Conservation (phyloP, 2,113 vertebrate species). For the Apus apus region DNA sequence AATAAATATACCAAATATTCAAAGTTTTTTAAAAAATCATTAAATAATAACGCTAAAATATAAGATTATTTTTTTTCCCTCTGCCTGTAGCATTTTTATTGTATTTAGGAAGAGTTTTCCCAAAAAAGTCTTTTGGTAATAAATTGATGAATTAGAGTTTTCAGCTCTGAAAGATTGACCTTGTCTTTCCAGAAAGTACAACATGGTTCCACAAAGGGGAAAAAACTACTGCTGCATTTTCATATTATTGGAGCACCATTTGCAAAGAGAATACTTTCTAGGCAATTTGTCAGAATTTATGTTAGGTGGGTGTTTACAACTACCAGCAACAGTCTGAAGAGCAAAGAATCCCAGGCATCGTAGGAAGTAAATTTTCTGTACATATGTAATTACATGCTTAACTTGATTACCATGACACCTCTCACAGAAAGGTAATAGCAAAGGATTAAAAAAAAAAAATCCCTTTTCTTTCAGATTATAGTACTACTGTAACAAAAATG, state of each 20-base stretch:
- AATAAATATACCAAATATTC: background rate
- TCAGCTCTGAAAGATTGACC: background rate
- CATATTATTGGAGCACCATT: background rate
- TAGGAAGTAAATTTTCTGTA: background rate
- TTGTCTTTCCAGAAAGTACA: background rate
- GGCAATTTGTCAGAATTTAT: background rate
- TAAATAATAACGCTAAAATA: background rate
- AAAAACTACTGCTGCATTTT: background rate
- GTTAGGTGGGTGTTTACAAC: background rate
- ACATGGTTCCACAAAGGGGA: background rate
- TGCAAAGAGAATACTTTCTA: background rate
- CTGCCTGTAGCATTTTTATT: background rate
- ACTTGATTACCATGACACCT: background rate
- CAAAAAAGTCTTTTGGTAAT: background rate
- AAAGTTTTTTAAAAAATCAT: background rate
- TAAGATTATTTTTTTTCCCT: background rate
- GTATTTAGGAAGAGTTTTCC: background rate
- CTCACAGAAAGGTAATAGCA: background rate
- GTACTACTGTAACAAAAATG: background rate
- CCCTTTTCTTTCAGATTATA: background rate
- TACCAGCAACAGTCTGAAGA: background rate
- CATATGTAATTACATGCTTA: background rate
- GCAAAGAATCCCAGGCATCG: background rate
- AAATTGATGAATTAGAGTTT: background rate
- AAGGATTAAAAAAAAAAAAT: background rate